A percentile compares a stretch with the other conserved stretches of the same genome.
These are phyloP conservation scores for Leptoclinus maculatus DNA, from an alignment of 2,797 vertebrate genomes.

Conservation along the genomic window DNA sequence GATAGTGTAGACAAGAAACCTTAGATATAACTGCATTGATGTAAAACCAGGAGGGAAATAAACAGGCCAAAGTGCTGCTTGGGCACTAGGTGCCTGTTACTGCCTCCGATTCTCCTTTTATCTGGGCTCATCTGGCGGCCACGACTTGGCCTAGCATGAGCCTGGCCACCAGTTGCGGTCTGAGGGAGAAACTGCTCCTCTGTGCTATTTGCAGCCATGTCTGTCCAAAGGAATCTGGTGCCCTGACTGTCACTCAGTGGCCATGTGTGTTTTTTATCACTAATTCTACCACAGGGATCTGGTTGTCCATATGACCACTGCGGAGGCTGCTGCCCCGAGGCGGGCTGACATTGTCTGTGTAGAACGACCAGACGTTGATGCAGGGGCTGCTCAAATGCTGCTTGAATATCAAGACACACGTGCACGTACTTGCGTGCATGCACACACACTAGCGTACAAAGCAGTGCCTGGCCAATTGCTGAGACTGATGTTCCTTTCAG, in stretches of 20 bases:
- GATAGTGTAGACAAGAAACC: constrained; percentile 25
- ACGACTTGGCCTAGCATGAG: constrained; percentile 75
- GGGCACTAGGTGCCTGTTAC: constrained; percentile 55
- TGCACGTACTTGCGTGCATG: not conserved
- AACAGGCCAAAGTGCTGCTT: constrained; percentile 58
- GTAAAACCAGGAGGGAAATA: constrained; percentile 36
- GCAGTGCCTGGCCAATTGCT: constrained; percentile 73
- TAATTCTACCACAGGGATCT: constrained; percentile 84
- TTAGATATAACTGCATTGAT: constrained; percentile 15
- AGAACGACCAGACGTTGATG: constrained; percentile 84
- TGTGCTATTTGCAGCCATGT: constrained; percentile 84
- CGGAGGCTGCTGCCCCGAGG: constrained; percentile 82
- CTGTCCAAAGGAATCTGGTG: constrained; percentile 86
- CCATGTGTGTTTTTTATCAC: constrained; percentile 76
- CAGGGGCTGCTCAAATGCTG: constrained; percentile 84
- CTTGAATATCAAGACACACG: constrained; percentile 76
- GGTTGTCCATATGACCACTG: constrained; percentile 87
- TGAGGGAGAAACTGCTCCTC: constrained; percentile 77
- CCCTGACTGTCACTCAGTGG: constrained; percentile 83
- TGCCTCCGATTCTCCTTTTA: constrained; percentile 63
- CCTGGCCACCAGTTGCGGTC: constrained; percentile 81
- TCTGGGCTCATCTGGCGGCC: constrained; percentile 79
- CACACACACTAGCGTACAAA: constrained; percentile 39
- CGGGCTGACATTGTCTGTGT: constrained; percentile 85
- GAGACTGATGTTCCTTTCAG: constrained; percentile 84